Percentiles rank a stretch among this genome's conserved stretches.
These are phyloP conservation scores for Sicus ferrugineus DNA, from an alignment of 2,888 invertebrate species.

Conservation along the genomic window DNA sequence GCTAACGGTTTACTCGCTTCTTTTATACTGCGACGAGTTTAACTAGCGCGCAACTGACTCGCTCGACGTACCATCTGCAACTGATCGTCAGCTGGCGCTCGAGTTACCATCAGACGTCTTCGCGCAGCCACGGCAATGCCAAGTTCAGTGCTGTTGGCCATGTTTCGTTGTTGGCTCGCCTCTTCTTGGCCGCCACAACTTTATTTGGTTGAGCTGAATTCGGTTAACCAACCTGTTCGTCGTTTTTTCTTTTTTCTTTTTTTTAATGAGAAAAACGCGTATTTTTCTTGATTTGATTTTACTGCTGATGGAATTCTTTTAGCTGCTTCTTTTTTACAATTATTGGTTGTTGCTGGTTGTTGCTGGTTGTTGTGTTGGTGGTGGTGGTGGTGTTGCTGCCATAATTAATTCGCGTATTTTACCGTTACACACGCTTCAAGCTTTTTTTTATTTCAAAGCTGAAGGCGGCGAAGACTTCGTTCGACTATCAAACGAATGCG, in stretches of 20 bases:
- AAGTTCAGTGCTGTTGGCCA: constrained; percentile 26
- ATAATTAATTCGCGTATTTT: constrained; percentile 13
- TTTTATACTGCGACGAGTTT: constrained; percentile 38
- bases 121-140: background rate
- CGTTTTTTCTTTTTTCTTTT: constrained; percentile 10
- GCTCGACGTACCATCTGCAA: constrained; percentile 60
- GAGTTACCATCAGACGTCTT: constrained; percentile 58
- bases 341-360: constrained; percentile 16
- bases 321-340: background rate
- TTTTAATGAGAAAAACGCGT: too few relatives aligned
- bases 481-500: background rate
- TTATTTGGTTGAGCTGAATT: constrained; percentile 10
- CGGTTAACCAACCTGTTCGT: background rate
- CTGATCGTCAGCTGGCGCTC: constrained; percentile 56
- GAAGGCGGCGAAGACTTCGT: background rate
- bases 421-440: constrained; percentile 23
- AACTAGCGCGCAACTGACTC: constrained; percentile 58
- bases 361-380: background rate
- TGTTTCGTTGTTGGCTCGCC: constrained; percentile 15
- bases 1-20: constrained; percentile 20
- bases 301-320: constrained; percentile 1
- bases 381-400: background rate
- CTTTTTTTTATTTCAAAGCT: background rate
- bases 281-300: background rate
- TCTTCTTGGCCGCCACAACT: background rate